Percentiles rank a stretch among this genome's conserved stretches.
Evolutionary conservation across 2,113 vertebrate species (phyloP).

Genomic region (Carassius gibelio): DNA sequence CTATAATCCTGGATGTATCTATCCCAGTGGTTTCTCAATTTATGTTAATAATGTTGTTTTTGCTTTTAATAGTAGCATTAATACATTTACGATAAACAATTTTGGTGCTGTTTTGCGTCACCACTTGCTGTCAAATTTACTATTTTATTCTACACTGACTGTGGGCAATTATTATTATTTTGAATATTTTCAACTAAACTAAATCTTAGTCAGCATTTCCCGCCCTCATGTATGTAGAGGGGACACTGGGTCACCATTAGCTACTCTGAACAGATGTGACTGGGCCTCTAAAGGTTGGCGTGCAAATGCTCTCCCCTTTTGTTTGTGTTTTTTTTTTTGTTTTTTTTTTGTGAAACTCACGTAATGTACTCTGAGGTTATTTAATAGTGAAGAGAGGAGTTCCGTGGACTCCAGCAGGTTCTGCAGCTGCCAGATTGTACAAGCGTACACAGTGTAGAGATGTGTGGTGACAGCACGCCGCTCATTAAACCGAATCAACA

Average conservation of each 20-base stretch:
- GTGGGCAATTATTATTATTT: too few species aligned
- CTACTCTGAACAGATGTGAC: not conserved
- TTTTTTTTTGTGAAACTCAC: slow-evolving; percentile 25
- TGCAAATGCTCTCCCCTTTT: not conserved
- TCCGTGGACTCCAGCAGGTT: slow-evolving; percentile 88
- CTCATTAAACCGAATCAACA: slow-evolving; percentile 82
- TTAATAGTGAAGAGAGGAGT: slow-evolving; percentile 56
- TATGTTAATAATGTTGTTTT: too few species aligned
- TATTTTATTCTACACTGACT: too few species aligned
- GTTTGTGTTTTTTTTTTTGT: slow-evolving; percentile 26
- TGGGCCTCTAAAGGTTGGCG: slow-evolving; percentile 4
- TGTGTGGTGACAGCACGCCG: slow-evolving; percentile 77
- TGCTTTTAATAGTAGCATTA: too few species aligned
- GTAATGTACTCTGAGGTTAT: slow-evolving; percentile 56
- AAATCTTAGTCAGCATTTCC: not conserved
- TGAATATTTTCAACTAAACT: not conserved
- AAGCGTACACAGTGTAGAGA: slow-evolving; percentile 87
- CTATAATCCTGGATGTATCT: not conserved
- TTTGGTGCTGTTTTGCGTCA: too few species aligned
- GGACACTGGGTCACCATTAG: not conserved
- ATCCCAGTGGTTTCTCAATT: not conserved
- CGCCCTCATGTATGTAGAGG: not conserved
- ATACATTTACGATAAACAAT: too few species aligned
- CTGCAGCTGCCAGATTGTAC: slow-evolving; percentile 92
- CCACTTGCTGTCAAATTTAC: too few species aligned